phyloP scores from a whole-genome alignment of 2,113 vertebrate species.

The Romanogobio albipinnatus region DNA sequence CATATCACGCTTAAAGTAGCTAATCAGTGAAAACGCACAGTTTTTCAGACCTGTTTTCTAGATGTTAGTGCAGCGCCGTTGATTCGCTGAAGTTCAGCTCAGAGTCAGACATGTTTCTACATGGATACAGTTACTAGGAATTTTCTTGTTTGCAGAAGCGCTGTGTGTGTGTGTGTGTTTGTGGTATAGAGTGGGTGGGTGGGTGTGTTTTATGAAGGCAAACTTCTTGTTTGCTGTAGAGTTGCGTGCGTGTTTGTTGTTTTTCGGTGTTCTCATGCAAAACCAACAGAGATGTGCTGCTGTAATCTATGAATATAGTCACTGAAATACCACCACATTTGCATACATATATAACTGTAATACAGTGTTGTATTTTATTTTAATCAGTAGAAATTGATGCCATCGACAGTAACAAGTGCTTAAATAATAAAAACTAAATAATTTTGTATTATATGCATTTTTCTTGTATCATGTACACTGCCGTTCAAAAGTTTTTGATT shows the following conservation, averaged over 20 bases:
- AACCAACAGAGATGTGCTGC: not conserved
- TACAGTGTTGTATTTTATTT: not conserved
- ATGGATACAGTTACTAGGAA: slow-evolving; percentile 15
- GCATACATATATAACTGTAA: not conserved
- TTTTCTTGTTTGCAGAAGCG: not conserved
- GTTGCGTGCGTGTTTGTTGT: not conserved
- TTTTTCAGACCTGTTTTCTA: not conserved
- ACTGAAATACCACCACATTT: not conserved
- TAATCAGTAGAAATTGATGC: not conserved
- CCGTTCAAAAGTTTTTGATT: too few species aligned
- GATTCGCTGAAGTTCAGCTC: not conserved
- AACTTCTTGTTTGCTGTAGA: not conserved
- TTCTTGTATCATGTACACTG: too few species aligned
- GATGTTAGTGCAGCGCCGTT: too few species aligned
- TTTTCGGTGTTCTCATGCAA: not conserved
- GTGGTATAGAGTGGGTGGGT: not conserved
- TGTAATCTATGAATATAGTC: not conserved
- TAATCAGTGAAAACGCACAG: not conserved
- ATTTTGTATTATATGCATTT: too few species aligned
- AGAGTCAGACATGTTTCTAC: slow-evolving; percentile 25
- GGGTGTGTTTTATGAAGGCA: not conserved
- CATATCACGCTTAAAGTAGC: not conserved
- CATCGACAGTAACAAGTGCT: too few species aligned
- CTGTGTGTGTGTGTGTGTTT: not conserved
- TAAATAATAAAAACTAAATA: too few species aligned